phyloP scores from a whole-genome alignment of 2,888 invertebrate species.

The Antheraea yamamai region DNA sequence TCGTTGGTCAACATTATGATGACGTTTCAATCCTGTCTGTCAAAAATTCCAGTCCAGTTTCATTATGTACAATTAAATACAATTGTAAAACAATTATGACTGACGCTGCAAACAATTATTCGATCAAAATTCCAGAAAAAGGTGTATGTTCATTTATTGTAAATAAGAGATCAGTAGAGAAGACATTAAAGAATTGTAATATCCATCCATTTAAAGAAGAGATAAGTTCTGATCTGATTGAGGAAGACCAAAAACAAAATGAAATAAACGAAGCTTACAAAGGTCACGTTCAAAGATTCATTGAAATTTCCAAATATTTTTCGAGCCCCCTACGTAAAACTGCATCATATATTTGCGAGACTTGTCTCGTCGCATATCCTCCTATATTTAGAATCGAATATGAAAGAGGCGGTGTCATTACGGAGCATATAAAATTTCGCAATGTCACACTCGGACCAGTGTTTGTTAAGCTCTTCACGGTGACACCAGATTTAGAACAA shows the following conservation, averaged over 20 bases:
- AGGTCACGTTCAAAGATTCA: slow-evolving; percentile 63
- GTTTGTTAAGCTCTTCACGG: slow-evolving; percentile 65
- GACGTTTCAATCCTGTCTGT: not conserved
- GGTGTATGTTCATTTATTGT: not conserved
- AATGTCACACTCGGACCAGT: slow-evolving; percentile 68
- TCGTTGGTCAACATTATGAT: not conserved
- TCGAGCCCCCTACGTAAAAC: slow-evolving; percentile 68
- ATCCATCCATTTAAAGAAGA: slow-evolving; percentile 44
- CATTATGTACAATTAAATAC: not conserved
- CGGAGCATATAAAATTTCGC: slow-evolving; percentile 62
- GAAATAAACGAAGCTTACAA: slow-evolving; percentile 48
- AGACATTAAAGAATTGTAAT: slow-evolving; percentile 22
- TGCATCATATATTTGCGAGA: slow-evolving; percentile 70
- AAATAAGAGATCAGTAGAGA: not conserved
- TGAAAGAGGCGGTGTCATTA: slow-evolving; percentile 58
- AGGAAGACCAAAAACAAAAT: slow-evolving; percentile 40
- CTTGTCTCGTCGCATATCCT: slow-evolving; percentile 62
- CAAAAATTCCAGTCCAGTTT: not conserved
- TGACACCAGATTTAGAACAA: slow-evolving; percentile 66
- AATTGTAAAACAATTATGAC: not conserved
- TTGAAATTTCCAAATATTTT: slow-evolving; percentile 73
- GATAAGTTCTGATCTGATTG: slow-evolving; percentile 43
- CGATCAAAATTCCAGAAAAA: not conserved
- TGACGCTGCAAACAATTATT: not conserved
- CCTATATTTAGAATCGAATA: slow-evolving; percentile 60